Evolutionary conservation across 2,797 vertebrate genomes (phyloP).

Genomic region (Pangasius mekongensis): DNA sequence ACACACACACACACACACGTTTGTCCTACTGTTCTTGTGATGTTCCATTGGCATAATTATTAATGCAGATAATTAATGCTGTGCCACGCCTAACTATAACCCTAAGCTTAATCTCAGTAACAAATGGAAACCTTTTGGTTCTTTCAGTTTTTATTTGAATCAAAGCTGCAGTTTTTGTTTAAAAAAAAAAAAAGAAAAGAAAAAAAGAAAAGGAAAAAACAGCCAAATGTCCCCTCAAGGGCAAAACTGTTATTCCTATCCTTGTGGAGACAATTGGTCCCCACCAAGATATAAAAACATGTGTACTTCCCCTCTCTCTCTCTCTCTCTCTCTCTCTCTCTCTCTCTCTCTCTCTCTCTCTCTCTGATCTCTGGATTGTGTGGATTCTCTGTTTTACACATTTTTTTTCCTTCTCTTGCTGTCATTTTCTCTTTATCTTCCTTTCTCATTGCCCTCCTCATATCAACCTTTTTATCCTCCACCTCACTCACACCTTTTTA

Average conservation of each 20-base stretch:
- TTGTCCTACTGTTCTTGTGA: not conserved
- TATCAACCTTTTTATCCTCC: not conserved
- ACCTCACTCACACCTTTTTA: no score
- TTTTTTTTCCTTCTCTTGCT: not conserved
- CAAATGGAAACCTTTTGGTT: not conserved
- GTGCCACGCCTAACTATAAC: not conserved
- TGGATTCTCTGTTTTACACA: not conserved
- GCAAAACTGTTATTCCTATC: conserved; percentile 9
- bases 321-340: conserved; percentile 14
- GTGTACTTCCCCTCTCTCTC: not conserved
- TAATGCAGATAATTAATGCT: not conserved
- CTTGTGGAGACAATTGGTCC: not conserved
- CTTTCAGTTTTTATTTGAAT: not conserved
- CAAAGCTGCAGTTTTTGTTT: not conserved
- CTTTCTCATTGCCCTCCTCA: not conserved
- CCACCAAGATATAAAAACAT: not conserved
- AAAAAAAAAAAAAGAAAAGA: not conserved
- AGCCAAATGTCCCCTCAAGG: not conserved
- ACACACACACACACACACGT: not conserved
- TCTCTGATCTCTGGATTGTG: not conserved
- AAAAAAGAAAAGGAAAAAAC: no score
- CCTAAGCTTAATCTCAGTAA: not conserved
- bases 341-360: not conserved
- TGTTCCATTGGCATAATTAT: not conserved
- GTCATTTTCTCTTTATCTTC: not conserved